These are phyloP conservation scores for Julus scanicus DNA, from an alignment of 2,888 invertebrate genomes.

Conservation along the genomic window DNA sequence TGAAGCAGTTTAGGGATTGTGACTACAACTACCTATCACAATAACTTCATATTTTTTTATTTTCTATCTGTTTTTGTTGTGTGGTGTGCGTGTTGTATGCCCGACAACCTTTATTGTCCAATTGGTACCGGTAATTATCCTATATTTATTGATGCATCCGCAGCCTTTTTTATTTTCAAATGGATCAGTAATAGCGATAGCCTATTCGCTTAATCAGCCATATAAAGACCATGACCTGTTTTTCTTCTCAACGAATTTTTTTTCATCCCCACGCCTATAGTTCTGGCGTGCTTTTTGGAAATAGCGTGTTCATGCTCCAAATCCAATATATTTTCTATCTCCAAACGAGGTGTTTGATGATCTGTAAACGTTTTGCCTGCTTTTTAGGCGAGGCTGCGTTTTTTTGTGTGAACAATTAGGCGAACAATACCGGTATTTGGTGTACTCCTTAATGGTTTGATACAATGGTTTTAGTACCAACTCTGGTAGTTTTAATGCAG, in stretches of 20 bases:
- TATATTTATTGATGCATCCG: background rate
- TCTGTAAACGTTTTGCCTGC: conserved; percentile 12
- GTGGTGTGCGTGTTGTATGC: background rate
- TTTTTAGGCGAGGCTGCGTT: background rate
- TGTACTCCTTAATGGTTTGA: background rate
- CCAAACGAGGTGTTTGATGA: conserved; percentile 4
- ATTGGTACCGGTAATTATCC: conserved; percentile 3
- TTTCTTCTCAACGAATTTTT: background rate
- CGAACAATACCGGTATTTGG: background rate
- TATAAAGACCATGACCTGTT: conserved; percentile 22
- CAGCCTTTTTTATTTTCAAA: background rate
- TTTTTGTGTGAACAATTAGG: background rate
- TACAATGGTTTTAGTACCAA: background rate
- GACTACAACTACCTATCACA: no score
- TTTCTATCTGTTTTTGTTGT: background rate
- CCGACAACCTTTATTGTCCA: conserved; percentile 10
- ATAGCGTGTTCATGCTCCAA: conserved; percentile 1
- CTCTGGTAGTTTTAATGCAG: background rate
- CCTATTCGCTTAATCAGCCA: background rate
- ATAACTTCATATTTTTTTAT: no score
- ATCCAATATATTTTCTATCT: background rate
- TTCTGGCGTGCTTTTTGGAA: background rate
- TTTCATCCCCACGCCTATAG: background rate
- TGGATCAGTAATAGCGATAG: background rate
- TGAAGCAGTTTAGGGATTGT: no score